phyloP scores from a whole-genome alignment of 2,113 vertebrate species.

The Eidolon helvum region DNA sequence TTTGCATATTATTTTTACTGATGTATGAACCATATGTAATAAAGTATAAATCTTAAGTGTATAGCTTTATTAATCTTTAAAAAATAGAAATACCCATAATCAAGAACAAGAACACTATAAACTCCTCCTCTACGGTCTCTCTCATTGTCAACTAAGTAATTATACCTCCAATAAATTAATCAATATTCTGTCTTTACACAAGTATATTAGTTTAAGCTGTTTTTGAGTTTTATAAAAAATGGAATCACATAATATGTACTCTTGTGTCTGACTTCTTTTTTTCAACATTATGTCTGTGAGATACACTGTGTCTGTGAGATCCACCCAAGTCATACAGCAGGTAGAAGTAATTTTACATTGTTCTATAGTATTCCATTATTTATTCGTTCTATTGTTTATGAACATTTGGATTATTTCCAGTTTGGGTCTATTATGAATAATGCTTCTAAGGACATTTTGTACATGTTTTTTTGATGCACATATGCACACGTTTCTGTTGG shows the following conservation, averaged over 20 bases:
- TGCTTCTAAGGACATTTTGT: neutral
- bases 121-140: neutral
- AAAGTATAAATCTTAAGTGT: neutral
- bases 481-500: neutral
- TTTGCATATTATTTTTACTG: conserved; percentile 3
- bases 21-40: neutral
- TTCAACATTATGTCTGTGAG: neutral
- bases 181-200: neutral
- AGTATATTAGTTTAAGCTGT: neutral
- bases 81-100: neutral
- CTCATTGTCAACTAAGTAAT: neutral
- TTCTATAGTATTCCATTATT: neutral
- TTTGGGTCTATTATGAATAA: neutral
- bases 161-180: neutral
- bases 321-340: neutral
- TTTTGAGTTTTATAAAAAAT: conserved; percentile 22
- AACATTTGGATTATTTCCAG: neutral
- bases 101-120: neutral
- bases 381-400: neutral
- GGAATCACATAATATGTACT: neutral
- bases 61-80: neutral
- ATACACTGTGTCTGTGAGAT: neutral
- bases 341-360: neutral
- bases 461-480: neutral
- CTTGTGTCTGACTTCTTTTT: neutral